Evolutionary conservation across 2,113 vertebrate genomes (phyloP), one percentile per base, ranked within the genome.

Genomic region (Excalfactoria chinensis): DNA sequence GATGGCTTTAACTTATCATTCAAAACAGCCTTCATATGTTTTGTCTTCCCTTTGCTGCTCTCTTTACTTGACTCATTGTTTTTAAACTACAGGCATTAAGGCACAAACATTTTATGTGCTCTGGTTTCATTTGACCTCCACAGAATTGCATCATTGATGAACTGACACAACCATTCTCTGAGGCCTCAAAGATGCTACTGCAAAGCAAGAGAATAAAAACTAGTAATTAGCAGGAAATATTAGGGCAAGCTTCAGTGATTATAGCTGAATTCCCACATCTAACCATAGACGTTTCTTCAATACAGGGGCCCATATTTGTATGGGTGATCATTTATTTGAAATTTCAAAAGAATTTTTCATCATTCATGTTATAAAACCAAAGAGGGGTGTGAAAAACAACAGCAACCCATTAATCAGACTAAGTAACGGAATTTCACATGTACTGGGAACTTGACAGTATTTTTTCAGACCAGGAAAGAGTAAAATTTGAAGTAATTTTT

Each of bases 101-200:
- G 68, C 73, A 46, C 40, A 63, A 40, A 46, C 23, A 17, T 59
- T 78, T 53, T 35, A 32, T n/a, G 43, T 86, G 68, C 37, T 91
- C 30, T 77, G 84, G 71, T 83, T 93, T 77, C 68, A 80, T 88
- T 86, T 92, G 63, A 71, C 64, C 72, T 88, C 75, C 69, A 37
- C n/a, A 85, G 76, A 86, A 40, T 2, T 84, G 26, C 82, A 83
- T 49, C 66, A 83, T 51, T 51, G 75, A 77, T 85, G 71, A 83
- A 85, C 35, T 40, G 43, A 49, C 37, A 94, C 55, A 88, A 14
- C 82, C 11, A 16, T 46, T 93, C 51, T 79, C 64, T 88, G 60
- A 60, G 72, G 68, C 26, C 79, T 89, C 44, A 66, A 59, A 94
- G 68, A 71, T 73, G 26, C 71, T 53, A 28, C 82, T 91, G 91